These are phyloP conservation scores for Silurus aristotelis DNA, from an alignment of 2,797 vertebrate genomes.

Conservation along the genomic window DNA sequence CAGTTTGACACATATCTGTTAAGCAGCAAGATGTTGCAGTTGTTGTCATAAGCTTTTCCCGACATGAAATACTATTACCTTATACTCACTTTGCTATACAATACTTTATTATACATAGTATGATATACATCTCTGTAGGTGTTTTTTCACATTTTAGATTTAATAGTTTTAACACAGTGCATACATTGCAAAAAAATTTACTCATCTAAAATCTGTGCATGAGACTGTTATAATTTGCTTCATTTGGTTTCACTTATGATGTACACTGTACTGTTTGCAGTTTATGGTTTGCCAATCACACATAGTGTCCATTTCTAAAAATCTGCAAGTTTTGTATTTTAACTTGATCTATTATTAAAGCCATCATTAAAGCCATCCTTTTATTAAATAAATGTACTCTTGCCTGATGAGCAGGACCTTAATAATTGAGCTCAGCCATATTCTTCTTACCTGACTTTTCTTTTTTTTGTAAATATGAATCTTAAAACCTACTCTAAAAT, in stretches of 20 bases:
- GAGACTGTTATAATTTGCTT: neutral
- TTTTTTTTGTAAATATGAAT: neutral
- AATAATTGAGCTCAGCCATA: neutral
- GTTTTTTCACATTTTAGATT: too few species aligned
- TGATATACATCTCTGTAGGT: too few species aligned
- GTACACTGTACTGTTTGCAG: neutral
- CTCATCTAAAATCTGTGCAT: neutral
- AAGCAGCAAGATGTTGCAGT: neutral
- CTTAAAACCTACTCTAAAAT: neutral
- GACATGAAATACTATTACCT: too few species aligned
- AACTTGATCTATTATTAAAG: too few species aligned
- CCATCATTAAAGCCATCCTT: neutral
- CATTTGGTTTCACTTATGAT: neutral
- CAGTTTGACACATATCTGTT: neutral
- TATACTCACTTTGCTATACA: neutral
- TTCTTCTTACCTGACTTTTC: neutral
- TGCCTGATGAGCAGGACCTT: neutral
- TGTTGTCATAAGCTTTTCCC: neutral
- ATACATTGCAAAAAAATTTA: too few species aligned
- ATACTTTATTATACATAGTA: too few species aligned
- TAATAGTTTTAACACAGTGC: too few species aligned
- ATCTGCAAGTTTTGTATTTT: slow-evolving; percentile 8
- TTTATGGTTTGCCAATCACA: neutral
- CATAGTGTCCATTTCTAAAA: neutral
- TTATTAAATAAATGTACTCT: neutral